Conservation (phyloP, 2,888 invertebrate genomes). For the Orchesella flavescens region DNA sequence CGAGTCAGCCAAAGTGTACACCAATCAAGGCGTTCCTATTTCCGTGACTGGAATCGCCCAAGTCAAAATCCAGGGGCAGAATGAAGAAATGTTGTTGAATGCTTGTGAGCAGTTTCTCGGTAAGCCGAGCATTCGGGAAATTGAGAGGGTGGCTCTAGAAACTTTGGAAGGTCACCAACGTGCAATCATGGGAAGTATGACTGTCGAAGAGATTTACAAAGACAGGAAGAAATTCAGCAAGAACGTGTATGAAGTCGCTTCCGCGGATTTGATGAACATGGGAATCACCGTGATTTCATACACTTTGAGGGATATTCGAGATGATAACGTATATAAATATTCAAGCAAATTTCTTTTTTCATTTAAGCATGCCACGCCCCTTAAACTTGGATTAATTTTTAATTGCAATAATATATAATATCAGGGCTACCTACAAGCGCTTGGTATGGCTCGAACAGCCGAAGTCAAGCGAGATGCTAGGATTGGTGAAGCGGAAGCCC, state of each 20-base stretch:
- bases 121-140: conserved; percentile 76
- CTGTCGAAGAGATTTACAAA: conserved; percentile 96
- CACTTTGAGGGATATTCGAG: conserved; percentile 93
- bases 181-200: conserved; percentile 97
- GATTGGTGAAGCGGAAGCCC: conserved; percentile 97
- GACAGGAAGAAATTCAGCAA: conserved; percentile 97
- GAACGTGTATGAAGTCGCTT: conserved; percentile 94
- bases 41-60: conserved; percentile 98
- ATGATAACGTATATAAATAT: conserved; percentile 89
- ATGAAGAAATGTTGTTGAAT: conserved; percentile 90
- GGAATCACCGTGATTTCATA: conserved; percentile 96
- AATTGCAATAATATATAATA: neutral
- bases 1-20: conserved; percentile 95
- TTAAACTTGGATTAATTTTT: too few species aligned
- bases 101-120: conserved; percentile 96
- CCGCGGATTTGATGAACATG: conserved; percentile 96
- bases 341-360: too few species aligned
- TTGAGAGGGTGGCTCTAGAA: conserved; percentile 87
- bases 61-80: conserved; percentile 92
- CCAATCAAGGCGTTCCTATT: conserved; percentile 96
- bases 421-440: conserved; percentile 92
- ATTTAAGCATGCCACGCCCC: too few species aligned
- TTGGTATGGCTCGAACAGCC: conserved; percentile 95
- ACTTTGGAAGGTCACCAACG: conserved; percentile 95
- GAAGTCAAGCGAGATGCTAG: conserved; percentile 96